phyloP scores from a whole-genome alignment of 2,113 vertebrate species.

The Tauraco erythrolophus region DNA sequence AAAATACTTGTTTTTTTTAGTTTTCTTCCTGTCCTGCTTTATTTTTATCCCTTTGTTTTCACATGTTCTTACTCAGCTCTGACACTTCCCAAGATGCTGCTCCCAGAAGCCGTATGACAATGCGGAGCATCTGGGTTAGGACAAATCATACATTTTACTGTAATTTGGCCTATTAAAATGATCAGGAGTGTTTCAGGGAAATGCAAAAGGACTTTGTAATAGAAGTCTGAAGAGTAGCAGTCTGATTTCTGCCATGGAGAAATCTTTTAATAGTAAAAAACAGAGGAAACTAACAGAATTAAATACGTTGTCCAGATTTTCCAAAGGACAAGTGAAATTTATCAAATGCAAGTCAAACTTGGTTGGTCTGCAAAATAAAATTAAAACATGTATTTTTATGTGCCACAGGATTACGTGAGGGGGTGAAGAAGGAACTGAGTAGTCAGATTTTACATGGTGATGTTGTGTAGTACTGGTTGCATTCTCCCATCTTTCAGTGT shows the following conservation, averaged over 20 bases:
- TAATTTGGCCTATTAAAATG: neutral
- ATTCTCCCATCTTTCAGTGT: neutral
- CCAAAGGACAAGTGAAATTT: neutral
- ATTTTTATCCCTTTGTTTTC: slow-evolving; percentile 50
- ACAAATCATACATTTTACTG: neutral
- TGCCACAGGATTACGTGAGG: neutral
- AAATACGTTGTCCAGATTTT: neutral
- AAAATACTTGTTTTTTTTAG: neutral
- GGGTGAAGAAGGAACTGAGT: neutral
- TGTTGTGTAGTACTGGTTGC: neutral
- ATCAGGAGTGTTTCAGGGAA: neutral
- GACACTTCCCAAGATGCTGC: slow-evolving; percentile 20
- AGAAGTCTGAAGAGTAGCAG: neutral
- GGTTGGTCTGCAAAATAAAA: neutral
- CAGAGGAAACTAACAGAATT: neutral
- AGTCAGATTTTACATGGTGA: neutral
- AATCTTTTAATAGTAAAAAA: neutral
- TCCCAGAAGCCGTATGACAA: neutral
- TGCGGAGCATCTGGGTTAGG: neutral
- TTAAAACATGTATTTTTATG: neutral
- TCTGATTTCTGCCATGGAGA: neutral
- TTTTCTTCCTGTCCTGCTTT: neutral
- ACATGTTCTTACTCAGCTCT: slow-evolving; percentile 4
- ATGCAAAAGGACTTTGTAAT: neutral
- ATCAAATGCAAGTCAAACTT: neutral